Evolutionary conservation across 1,140 invertebrate species (phyloP).

Genomic region (Drosophila kikkawai): DNA sequence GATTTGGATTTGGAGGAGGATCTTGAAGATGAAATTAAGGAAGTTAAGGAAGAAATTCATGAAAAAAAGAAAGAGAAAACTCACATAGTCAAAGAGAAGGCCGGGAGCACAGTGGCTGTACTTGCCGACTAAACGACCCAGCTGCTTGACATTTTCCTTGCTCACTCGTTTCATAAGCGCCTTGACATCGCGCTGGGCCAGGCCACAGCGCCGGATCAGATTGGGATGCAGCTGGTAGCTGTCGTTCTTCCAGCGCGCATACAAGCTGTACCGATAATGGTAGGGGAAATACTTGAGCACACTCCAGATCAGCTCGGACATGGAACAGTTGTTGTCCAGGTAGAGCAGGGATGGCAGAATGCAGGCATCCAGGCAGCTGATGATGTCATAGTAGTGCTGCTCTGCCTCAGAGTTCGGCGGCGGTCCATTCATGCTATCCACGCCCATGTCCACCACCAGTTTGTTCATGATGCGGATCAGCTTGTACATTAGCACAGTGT

Average conservation of each 20-base stretch:
- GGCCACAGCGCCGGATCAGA: slow-evolving; percentile 92
- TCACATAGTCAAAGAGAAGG: slow-evolving; percentile 97
- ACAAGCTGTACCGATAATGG: slow-evolving; percentile 95
- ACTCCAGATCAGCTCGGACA: slow-evolving; percentile 98
- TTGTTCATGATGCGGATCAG: slow-evolving; percentile 88
- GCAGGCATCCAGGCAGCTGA: slow-evolving; percentile 94
- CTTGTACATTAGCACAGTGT: slow-evolving; percentile 96
- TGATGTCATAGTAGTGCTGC: slow-evolving; percentile 88
- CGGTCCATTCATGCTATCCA: slow-evolving; percentile 76
- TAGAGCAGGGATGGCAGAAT: slow-evolving; percentile 96
- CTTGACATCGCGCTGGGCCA: slow-evolving; percentile 96
- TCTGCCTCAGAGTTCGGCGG: slow-evolving; percentile 68
- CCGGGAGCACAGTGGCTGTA: slow-evolving; percentile 97
- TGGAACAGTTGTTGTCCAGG: slow-evolving; percentile 96
- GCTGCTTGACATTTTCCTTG: slow-evolving; percentile 99
- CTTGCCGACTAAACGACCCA: slow-evolving; percentile 98
- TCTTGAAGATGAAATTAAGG: slow-evolving; percentile 54
- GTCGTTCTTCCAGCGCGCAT: slow-evolving; percentile 97
- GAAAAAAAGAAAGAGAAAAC: slow-evolving; percentile 33
- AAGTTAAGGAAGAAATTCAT: too few species aligned
- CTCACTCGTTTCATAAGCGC: slow-evolving; percentile 99
- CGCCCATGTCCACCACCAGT: slow-evolving; percentile 74
- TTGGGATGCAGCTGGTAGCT: slow-evolving; percentile 93
- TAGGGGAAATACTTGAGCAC: slow-evolving; percentile 97
- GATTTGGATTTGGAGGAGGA: slow-evolving; percentile 96